phyloP scores from a whole-genome alignment of 2,888 invertebrate species.

The Heliconius ethilla region DNA sequence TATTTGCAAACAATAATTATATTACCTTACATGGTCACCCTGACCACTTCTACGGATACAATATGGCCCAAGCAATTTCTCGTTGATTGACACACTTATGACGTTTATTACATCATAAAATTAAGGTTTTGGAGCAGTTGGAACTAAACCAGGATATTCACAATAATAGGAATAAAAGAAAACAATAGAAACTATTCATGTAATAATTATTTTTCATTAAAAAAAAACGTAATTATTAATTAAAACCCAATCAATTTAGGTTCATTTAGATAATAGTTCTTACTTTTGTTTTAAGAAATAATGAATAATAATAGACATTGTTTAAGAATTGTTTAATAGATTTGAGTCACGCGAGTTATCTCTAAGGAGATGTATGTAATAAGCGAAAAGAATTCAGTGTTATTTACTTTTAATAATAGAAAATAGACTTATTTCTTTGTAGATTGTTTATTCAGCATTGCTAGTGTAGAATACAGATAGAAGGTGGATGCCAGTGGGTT shows the following conservation, averaged over 20 bases:
- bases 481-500: background rate
- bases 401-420: background rate
- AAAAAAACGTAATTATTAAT: background rate
- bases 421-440: background rate
- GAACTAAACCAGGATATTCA: background rate
- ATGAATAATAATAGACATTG: background rate
- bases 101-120: slow-evolving; percentile 42
- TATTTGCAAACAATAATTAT: too few relatives aligned
- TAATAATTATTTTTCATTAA: background rate
- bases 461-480: background rate
- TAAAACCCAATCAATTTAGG: slow-evolving; percentile 9
- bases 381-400: background rate
- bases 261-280: slow-evolving; percentile 6
- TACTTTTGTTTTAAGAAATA: slow-evolving; percentile 11
- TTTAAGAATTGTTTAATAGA: background rate
- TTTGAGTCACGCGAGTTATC: slow-evolving; percentile 13
- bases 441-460: background rate
- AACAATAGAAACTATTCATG: background rate
- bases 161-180: background rate
- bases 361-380: background rate
- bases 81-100: slow-evolving; percentile 40
- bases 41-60: slow-evolving; percentile 5
- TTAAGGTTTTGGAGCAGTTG: slow-evolving; percentile 28
- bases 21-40: background rate
- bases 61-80: slow-evolving; percentile 23